These are phyloP conservation scores for Lithophane socia DNA, from an alignment of 2,888 invertebrate genomes.

Conservation along the genomic window DNA sequence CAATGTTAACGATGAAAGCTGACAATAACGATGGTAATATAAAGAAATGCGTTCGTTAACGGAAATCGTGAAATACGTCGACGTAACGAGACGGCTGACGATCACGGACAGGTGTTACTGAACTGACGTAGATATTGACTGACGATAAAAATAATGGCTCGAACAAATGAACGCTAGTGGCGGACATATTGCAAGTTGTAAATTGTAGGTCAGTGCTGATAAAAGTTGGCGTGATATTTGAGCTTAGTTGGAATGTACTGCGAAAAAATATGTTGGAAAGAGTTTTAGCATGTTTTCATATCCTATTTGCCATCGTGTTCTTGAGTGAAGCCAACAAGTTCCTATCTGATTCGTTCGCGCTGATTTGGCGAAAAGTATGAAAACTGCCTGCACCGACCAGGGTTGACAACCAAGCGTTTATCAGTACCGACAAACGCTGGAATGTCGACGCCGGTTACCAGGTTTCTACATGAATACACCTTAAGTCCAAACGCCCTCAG, in stretches of 20 bases:
- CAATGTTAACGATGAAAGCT: constrained; percentile 37
- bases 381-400: neutral
- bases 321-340: neutral
- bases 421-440: neutral
- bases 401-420: too few species aligned
- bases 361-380: neutral
- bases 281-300: neutral
- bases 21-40: constrained; percentile 54
- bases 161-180: constrained; percentile 33
- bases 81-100: constrained; percentile 48
- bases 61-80: constrained; percentile 44
- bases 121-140: constrained; percentile 50
- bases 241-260: neutral
- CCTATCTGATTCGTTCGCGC: neutral
- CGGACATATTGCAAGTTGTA: constrained; percentile 46
- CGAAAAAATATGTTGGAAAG: neutral
- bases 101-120: constrained; percentile 48
- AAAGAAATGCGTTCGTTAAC: constrained; percentile 56
- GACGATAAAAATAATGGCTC: constrained; percentile 60
- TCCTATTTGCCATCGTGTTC: neutral
- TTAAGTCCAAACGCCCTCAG: neutral
- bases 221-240: constrained; percentile 4
- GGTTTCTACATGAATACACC: neutral
- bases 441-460: neutral
- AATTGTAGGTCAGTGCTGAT: constrained; percentile 27